Evolutionary conservation across 2,797 vertebrate genomes (phyloP), one percentile per base, ranked within the genome.

Genomic region (Macropodus opercularis): DNA sequence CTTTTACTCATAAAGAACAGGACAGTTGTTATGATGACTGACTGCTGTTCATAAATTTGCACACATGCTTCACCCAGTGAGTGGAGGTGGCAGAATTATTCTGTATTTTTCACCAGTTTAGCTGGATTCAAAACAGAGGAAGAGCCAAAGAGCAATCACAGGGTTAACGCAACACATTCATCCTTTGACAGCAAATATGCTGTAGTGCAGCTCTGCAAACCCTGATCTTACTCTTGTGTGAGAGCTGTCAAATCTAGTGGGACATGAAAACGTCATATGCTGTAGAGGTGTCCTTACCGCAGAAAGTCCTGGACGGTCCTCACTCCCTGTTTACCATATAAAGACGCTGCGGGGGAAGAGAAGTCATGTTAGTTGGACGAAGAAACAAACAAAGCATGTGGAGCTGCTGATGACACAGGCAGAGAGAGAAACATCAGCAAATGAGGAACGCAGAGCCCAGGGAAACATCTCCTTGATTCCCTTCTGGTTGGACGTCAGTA

Each of bases 271-370:
- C 4, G 49, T 64, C 18, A 50, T 34, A 13, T 24, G 19, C n/a
- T n/a, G n/a, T n/a, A 58, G 35, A 65, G 34, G 5, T 0, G 9
- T 71, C 42, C 94, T 84, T 93, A 95, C 94, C 92, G 85, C 74
- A 90, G 77, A 80, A 91, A 92, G 32, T 87, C 84, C 72, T 92
- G 89, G 23, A 91, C 75, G 0, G 87, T 91, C 83, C 83, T 84
- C 52, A 84, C 69, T 55, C 83, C 84, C 57, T 81, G 85, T 85
- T 79, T 84, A 69, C 89, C 77, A 66, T 76, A 79, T 63, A 87
- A 74, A 82, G 87, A 87, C 47, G 73, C 93, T 93, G 85, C n/a
- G 85, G 87, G 47, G 64, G 39, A n/a, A 58, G 36, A 66, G 36
- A 72, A 40, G 38, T 36, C 34, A 32, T 40, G 42, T 74, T 58